These are phyloP conservation scores for Muscicapa comitata DNA, from an alignment of 2,797 vertebrate species.

Conservation along the genomic window DNA sequence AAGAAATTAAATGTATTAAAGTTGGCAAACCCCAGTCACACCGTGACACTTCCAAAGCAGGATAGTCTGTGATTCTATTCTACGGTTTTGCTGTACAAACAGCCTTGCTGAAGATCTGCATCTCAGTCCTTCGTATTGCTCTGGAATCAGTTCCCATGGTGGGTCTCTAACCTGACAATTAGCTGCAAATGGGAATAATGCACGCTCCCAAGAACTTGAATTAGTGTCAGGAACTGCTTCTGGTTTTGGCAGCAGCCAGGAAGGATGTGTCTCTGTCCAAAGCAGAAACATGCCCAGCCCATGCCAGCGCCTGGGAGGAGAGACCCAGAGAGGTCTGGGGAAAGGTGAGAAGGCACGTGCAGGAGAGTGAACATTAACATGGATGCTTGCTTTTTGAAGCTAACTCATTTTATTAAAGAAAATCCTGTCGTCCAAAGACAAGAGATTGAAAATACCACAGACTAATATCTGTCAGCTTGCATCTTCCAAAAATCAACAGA, in stretches of 20 bases:
- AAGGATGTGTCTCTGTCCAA: background rate
- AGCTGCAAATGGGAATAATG: background rate
- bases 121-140: background rate
- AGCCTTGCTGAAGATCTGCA: background rate
- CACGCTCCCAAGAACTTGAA: background rate
- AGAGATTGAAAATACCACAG: background rate
- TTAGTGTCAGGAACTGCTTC: background rate
- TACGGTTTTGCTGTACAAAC: background rate
- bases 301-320: background rate
- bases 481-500: background rate
- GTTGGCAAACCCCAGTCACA: too few relatives aligned
- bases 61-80: background rate
- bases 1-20: too few relatives aligned
- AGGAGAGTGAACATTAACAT: background rate
- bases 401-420: background rate
- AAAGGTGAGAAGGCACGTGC: background rate
- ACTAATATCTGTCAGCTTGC: background rate
- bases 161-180: background rate
- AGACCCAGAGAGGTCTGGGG: background rate
- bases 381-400: background rate
- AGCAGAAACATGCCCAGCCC: background rate
- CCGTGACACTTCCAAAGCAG: background rate
- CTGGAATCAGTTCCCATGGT: background rate
- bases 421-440: background rate
- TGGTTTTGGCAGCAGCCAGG: background rate